Conservation (phyloP, 1,140 invertebrate species). For the Amphibalanus amphitrite region DNA sequence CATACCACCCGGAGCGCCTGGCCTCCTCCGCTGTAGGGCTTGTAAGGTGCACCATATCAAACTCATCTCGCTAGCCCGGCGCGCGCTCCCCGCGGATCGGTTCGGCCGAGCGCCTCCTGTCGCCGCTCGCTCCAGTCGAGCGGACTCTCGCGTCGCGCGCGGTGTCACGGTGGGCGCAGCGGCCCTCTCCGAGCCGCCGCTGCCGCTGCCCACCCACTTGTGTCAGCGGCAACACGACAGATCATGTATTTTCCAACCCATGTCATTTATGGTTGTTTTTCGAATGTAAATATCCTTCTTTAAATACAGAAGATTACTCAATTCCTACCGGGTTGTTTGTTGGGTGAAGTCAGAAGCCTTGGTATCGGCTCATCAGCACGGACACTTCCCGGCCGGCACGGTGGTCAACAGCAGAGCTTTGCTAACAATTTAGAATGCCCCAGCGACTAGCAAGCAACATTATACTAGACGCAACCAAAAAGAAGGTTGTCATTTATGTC, state of each 20-base stretch:
- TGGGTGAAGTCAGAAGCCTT: too few species aligned
- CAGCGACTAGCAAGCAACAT: too few species aligned
- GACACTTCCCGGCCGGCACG: too few species aligned
- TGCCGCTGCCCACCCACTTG: not conserved
- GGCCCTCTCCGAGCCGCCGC: not conserved
- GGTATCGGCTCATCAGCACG: too few species aligned
- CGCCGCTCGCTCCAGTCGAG: not conserved
- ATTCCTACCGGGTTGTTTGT: not conserved
- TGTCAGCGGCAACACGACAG: not conserved
- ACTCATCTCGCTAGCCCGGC: not conserved
- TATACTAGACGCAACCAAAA: too few species aligned
- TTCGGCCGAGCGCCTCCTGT: not conserved
- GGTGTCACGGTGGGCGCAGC: too few species aligned
- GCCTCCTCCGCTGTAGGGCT: not conserved
- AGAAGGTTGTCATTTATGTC: too few species aligned
- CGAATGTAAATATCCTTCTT: conserved; percentile 2
- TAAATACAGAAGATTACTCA: not conserved
- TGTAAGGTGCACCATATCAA: not conserved
- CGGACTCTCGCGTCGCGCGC: not conserved
- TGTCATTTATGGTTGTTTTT: conserved; percentile 1
- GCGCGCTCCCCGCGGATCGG: not conserved
- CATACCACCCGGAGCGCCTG: not conserved
- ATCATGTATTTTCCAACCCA: conserved; percentile 1
- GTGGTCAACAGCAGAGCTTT: too few species aligned
- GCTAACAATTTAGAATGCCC: too few species aligned